These are phyloP conservation scores for Therioaphis trifolii DNA, from an alignment of 2,888 invertebrate species.

Conservation along the genomic window DNA sequence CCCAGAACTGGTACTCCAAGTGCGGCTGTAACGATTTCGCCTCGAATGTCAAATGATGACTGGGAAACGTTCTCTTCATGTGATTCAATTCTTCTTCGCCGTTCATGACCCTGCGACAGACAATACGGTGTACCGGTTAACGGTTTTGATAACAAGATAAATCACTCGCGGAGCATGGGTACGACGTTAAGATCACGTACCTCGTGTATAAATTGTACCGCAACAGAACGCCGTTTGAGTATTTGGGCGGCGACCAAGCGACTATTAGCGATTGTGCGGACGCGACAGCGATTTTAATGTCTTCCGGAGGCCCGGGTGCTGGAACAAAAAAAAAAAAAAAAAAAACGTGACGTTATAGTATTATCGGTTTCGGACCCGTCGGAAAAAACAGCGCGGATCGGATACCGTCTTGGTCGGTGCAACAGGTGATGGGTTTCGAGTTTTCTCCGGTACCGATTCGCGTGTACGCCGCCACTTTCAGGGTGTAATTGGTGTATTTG, in stretches of 20 bases:
- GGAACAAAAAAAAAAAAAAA: constrained; percentile 65
- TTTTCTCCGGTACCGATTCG: constrained; percentile 81
- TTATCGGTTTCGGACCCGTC: too few relatives aligned
- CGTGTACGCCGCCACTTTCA: constrained; percentile 83
- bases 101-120: constrained; percentile 72
- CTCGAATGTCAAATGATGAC: constrained; percentile 76
- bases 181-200: constrained; percentile 66
- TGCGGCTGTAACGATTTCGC: constrained; percentile 77
- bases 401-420: constrained; percentile 82
- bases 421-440: constrained; percentile 77
- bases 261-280: constrained; percentile 80
- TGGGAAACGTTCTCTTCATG: constrained; percentile 75
- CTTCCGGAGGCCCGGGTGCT: constrained; percentile 84
- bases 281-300: constrained; percentile 82
- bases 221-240: constrained; percentile 81
- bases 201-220: constrained; percentile 80
- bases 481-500: constrained; percentile 84
- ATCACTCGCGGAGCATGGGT: too few relatives aligned
- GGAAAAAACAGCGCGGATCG: neutral
- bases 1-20: constrained; percentile 83
- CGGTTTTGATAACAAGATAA: too few relatives aligned
- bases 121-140: neutral
- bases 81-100: constrained; percentile 78
- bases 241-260: constrained; percentile 81
- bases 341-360: too few relatives aligned